Percentiles rank a stretch among this genome's conserved stretches.
phyloP scores from a whole-genome alignment of 1,140 invertebrate genomes.

The Nymphalis io region DNA sequence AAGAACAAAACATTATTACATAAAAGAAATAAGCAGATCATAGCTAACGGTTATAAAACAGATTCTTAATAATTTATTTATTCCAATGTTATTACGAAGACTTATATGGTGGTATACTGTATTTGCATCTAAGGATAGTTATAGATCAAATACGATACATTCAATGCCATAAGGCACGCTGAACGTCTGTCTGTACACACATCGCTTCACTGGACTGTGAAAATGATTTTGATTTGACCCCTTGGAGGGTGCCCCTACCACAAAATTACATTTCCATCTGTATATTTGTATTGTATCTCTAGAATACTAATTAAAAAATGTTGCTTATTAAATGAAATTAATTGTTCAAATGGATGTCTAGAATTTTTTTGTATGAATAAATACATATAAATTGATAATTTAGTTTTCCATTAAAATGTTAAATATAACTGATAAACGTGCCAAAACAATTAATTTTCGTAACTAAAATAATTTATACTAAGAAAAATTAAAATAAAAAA shows the following conservation, averaged over 20 bases:
- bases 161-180: conserved; percentile 18
- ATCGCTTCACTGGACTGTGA: conserved; percentile 75
- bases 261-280: conserved; percentile 78
- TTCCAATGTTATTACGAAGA: too few relatives aligned
- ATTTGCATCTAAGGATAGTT: background rate
- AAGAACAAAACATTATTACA: too few relatives aligned
- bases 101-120: too few relatives aligned
- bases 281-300: conserved; percentile 38
- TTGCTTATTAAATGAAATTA: conserved; percentile 2
- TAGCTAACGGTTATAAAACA: too few relatives aligned
- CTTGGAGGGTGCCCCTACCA: conserved; percentile 71
- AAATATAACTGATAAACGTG: background rate
- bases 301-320: conserved; percentile 33
- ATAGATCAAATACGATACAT: conserved; percentile 22
- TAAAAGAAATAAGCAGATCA: too few relatives aligned
- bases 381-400: conserved; percentile 1
- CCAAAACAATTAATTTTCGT: too few relatives aligned
- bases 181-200: conserved; percentile 47
- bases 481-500: too few relatives aligned
- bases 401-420: background rate
- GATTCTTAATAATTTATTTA: too few relatives aligned
- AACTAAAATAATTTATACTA: too few relatives aligned
- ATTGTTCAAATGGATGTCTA: background rate
- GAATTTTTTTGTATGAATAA: background rate
- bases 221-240: conserved; percentile 80